Evolutionary conservation across 2,113 vertebrate genomes (phyloP), one percentile per base, ranked within the genome.

Genomic region (Phalacrocorax carbo): DNA sequence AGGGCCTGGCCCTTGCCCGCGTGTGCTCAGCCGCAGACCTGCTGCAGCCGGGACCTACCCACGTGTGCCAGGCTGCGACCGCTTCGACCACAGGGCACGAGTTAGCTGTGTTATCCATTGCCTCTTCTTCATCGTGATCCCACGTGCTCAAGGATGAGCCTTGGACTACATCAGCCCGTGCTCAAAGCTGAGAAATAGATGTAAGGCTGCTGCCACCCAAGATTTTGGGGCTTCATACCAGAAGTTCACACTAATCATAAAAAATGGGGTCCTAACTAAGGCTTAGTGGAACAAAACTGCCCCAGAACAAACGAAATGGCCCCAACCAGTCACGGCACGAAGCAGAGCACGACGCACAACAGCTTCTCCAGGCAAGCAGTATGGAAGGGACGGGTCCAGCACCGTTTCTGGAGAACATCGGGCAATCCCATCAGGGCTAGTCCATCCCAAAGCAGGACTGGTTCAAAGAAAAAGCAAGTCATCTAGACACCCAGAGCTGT

Each of bases 401-500:
- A 13, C 5, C 15, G 2, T 3, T 1, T 2, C 44, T n/a, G 51
- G 15, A 73, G 30, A 42, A 7, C 57, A 5, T 0, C 5, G 0
- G 12, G 23, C 16, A 44, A 7, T 2, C 34, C 58, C 60, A 17
- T 11, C 25, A n/a, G 44, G 17, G 5, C 10, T 19, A 1, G 2
- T 9, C 49, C 51, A 71, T 7, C 44, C 40, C 38, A 38, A 1
- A 3, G 5, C 0, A 13, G 17, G 54, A 62, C 54, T 0, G 2
- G 26, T 46, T 61, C 61, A 36, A 7, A 49, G 25, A 27, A 72
- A 68, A 58, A 2, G 60, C 14, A 20, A 0, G 4, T 14, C 13
- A 9, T 0, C 5, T 15, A 9, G 19, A 7, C 0, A 27, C 22
- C 44, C 27, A 9, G 48, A 36, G 13, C 40, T 42, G 32, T 6